Evolutionary conservation across 2,888 invertebrate species (phyloP).

Genomic region (Phorcus lineatus): DNA sequence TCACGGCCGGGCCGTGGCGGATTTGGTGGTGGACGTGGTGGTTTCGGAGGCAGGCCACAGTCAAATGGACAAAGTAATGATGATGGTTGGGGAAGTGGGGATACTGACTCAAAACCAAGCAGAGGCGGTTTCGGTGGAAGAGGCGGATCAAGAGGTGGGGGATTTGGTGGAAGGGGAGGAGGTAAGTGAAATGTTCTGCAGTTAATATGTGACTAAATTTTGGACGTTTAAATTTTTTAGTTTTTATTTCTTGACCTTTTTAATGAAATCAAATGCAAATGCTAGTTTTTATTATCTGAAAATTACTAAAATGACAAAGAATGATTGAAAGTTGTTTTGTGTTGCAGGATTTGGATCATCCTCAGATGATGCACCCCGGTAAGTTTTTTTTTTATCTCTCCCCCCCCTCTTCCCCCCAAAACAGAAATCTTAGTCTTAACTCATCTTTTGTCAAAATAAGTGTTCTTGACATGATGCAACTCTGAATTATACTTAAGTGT

Average conservation of each 20-base stretch:
- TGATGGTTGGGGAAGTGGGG: background rate
- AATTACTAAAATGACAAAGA: no score
- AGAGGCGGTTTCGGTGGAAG: slow-evolving; percentile 30
- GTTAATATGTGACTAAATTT: no score
- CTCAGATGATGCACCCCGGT: slow-evolving; percentile 20
- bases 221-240: background rate
- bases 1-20: slow-evolving; percentile 24
- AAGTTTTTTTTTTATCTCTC: background rate
- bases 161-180: slow-evolving; percentile 26
- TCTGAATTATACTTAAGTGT: no score
- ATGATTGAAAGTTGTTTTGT: background rate
- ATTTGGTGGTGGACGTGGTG: slow-evolving; percentile 40
- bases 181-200: background rate
- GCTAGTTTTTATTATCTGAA: no score
- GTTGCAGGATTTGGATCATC: slow-evolving; percentile 27
- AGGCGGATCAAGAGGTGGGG: slow-evolving; percentile 19
- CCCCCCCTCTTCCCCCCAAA: no score
- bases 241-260: no score
- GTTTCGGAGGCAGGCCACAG: slow-evolving; percentile 8
- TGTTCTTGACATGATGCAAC: no score
- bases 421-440: background rate
- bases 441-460: no score
- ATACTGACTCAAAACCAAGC: background rate
- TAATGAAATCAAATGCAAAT: no score
- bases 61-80: slow-evolving; percentile 1